Percentiles rank a stretch among this genome's conserved stretches.
Evolutionary conservation across 2,888 invertebrate species (phyloP).

Genomic region (Trachelus iudaicus): DNA sequence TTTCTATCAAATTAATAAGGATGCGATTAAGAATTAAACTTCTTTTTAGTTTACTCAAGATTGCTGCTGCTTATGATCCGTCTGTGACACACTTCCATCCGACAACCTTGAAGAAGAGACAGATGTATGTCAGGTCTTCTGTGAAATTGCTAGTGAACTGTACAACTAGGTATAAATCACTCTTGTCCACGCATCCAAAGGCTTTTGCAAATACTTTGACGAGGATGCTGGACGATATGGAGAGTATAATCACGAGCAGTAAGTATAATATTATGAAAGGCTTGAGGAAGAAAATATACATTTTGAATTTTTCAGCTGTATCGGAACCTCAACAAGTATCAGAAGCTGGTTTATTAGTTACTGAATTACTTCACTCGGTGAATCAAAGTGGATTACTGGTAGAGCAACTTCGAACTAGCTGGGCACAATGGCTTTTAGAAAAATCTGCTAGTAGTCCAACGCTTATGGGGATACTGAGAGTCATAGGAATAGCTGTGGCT

Average conservation of each 20-base stretch:
- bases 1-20: slow-evolving; percentile 4
- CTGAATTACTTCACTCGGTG: slow-evolving; percentile 67
- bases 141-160: slow-evolving; percentile 71
- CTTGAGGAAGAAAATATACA: slow-evolving; percentile 2
- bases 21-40: background rate
- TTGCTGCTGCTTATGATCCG: slow-evolving; percentile 71
- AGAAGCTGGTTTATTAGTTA: slow-evolving; percentile 68
- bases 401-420: slow-evolving; percentile 57
- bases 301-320: slow-evolving; percentile 49
- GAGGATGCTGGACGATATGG: slow-evolving; percentile 69
- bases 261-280: slow-evolving; percentile 34
- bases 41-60: slow-evolving; percentile 69
- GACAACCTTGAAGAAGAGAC: slow-evolving; percentile 69
- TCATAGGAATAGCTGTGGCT: slow-evolving; percentile 65
- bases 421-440: slow-evolving; percentile 66
- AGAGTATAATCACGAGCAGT: slow-evolving; percentile 65
- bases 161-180: slow-evolving; percentile 68
- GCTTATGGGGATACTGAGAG: slow-evolving; percentile 66
- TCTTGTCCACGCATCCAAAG: slow-evolving; percentile 66
- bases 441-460: slow-evolving; percentile 67
- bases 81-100: slow-evolving; percentile 64
- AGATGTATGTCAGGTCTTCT: slow-evolving; percentile 72
- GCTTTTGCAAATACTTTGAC: slow-evolving; percentile 67
- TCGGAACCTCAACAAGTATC: slow-evolving; percentile 62
- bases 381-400: slow-evolving; percentile 59